These are phyloP conservation scores for Mormyrus hasselquistii DNA, from an alignment of 2,797 vertebrate species.

Conservation along the genomic window DNA sequence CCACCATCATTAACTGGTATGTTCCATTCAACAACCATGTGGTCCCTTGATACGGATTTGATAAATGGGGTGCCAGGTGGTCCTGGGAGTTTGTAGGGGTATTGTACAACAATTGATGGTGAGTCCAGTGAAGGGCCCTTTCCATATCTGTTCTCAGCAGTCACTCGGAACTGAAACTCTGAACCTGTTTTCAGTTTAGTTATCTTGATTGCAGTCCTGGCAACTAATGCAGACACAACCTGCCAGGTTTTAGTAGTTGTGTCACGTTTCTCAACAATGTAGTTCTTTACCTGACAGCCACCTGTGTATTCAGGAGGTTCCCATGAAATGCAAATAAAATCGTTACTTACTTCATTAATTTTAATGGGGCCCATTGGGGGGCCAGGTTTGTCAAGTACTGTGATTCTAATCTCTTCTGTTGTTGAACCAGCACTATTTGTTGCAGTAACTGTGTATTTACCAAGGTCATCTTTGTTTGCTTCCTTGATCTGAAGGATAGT, in stretches of 20 bases:
- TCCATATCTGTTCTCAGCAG: conserved; percentile 95
- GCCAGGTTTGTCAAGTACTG: conserved; percentile 91
- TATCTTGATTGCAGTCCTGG: conserved; percentile 88
- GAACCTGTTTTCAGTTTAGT: conserved; percentile 85
- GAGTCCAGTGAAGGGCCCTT: conserved; percentile 82
- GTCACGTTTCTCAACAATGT: conserved; percentile 92
- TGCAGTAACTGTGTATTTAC: conserved; percentile 85
- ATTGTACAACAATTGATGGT: conserved; percentile 81
- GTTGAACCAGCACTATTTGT: conserved; percentile 71
- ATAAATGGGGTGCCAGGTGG: conserved; percentile 92
- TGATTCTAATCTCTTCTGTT: conserved; percentile 74
- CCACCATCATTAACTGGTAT: conserved; percentile 94
- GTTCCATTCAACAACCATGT: conserved; percentile 95
- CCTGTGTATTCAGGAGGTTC: conserved; percentile 86
- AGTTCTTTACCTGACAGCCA: conserved; percentile 95
- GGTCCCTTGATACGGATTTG: conserved; percentile 79
- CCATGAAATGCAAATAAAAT: conserved; percentile 89
- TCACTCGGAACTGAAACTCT: conserved; percentile 96
- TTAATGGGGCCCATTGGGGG: conserved; percentile 82
- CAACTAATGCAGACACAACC: conserved; percentile 81
- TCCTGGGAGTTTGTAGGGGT: conserved; percentile 92
- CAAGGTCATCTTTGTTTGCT: conserved; percentile 87
- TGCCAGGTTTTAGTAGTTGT: conserved; percentile 85
- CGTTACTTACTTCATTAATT: conserved; percentile 84
- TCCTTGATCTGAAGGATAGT: conserved; percentile 83